These are phyloP conservation scores for Pandemis cinnamomeana DNA, from an alignment of 2,888 invertebrate species.

Conservation along the genomic window DNA sequence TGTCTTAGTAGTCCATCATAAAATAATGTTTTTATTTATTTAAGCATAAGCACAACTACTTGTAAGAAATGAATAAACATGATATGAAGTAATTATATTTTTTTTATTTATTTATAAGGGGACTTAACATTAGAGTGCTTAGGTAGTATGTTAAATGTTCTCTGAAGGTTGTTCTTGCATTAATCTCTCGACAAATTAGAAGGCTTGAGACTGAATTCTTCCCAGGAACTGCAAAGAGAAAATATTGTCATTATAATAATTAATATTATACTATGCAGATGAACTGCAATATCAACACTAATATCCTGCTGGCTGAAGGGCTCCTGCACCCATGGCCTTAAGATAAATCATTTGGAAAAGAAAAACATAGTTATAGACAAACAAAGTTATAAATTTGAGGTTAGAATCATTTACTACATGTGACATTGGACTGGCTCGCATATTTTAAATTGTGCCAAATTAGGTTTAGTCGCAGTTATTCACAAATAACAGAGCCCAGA, in stretches of 20 bases:
- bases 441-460: neutral
- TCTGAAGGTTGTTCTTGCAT: conserved; percentile 82
- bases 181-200: conserved; percentile 67
- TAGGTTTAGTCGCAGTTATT: neutral
- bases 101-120: conserved; percentile 71
- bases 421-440: neutral
- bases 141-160: conserved; percentile 82
- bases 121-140: conserved; percentile 79
- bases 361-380: too few species aligned
- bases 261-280: neutral
- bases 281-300: neutral
- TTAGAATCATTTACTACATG: neutral
- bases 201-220: conserved; percentile 65
- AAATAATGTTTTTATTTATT: conserved; percentile 39
- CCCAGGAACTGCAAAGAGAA: conserved; percentile 75
- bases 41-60: conserved; percentile 17
- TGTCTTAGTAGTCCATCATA: conserved; percentile 90
- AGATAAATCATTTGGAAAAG: neutral
- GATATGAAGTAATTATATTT: conserved; percentile 59
- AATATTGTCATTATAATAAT: neutral
- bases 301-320: neutral
- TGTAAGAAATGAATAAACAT: conserved; percentile 30
- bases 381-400: neutral
- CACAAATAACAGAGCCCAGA: neutral
- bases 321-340: neutral